Conservation (phyloP, 2,797 vertebrate genomes). For the Rhynchotus rufescens region DNA sequence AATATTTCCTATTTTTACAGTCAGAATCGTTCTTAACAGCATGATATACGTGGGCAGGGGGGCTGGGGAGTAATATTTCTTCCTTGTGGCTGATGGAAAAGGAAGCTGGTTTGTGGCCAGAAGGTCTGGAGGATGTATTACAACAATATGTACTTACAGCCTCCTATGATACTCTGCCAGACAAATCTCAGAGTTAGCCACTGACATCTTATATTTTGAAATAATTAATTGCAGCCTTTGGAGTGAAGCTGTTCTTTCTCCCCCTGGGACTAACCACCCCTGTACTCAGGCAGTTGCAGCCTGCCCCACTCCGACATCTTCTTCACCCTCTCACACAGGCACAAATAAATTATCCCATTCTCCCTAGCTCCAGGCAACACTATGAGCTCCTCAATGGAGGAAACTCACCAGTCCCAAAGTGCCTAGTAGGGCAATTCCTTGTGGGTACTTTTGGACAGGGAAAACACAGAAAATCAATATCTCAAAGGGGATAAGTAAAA, state of each 20-base stretch:
- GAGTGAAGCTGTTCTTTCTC: neutral
- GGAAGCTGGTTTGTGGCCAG: neutral
- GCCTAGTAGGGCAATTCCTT: neutral
- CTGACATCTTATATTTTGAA: neutral
- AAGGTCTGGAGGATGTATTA: neutral
- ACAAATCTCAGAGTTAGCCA: neutral
- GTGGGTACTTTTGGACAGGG: neutral
- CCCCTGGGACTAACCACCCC: neutral
- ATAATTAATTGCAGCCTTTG: neutral
- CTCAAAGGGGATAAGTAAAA: neutral
- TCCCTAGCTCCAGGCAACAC: neutral
- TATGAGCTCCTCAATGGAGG: neutral
- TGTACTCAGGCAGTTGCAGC: neutral
- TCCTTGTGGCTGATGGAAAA: neutral
- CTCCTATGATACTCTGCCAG: neutral
- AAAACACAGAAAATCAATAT: neutral
- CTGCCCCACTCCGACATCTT: neutral
- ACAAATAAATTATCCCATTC: neutral
- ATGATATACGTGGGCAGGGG: neutral
- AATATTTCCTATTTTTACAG: neutral
- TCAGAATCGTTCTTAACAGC: neutral
- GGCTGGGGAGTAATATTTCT: neutral
- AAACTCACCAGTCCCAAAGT: neutral
- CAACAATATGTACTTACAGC: neutral
- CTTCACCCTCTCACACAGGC: neutral